Conservation (phyloP, 2,797 vertebrate species). For the Gymnothorax javanicus region DNA sequence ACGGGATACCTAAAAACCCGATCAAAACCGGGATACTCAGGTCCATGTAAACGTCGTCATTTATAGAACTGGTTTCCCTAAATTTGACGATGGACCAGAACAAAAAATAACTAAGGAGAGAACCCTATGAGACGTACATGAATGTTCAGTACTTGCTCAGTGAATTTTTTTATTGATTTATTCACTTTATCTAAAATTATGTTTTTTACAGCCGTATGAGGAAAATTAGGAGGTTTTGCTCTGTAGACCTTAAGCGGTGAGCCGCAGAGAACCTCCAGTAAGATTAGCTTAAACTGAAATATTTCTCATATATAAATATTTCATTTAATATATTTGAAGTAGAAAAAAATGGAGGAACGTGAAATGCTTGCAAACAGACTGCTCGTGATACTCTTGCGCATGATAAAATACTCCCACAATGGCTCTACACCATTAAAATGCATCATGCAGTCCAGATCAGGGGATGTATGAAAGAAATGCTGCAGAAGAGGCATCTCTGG, state of each 20-base stretch:
- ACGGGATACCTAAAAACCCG: too few species aligned
- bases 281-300: not conserved
- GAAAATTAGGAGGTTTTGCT: not conserved
- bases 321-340: not conserved
- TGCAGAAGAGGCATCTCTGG: not conserved
- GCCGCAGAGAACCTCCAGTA: not conserved
- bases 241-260: not conserved
- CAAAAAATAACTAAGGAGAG: too few species aligned
- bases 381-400: not conserved
- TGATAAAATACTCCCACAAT: not conserved
- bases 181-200: not conserved
- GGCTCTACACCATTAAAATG: not conserved
- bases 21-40: too few species aligned
- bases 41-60: too few species aligned
- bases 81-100: too few species aligned
- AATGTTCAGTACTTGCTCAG: not conserved
- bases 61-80: too few species aligned
- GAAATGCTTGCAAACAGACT: not conserved
- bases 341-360: not conserved
- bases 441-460: not conserved
- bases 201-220: not conserved
- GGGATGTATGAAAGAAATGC: not conserved
- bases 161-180: not conserved
- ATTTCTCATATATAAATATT: not conserved
- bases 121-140: too few species aligned